Evolutionary conservation across 2,113 vertebrate genomes (phyloP).

Genomic region (Perca fluviatilis): DNA sequence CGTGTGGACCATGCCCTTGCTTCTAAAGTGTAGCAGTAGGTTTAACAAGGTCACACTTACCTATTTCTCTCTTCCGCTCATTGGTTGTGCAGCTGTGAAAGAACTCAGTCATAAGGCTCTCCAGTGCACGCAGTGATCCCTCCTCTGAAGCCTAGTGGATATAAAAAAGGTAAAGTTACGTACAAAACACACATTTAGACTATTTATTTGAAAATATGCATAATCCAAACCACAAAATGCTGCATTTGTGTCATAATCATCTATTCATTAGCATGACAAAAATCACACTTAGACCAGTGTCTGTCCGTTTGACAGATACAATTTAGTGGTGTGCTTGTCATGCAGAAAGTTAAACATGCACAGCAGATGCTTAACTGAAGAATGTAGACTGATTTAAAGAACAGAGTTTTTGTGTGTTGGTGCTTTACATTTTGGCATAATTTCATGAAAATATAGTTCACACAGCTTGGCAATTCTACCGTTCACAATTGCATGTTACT

Average conservation of each 20-base stretch:
- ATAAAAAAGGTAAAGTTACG: not conserved
- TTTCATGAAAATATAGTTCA: not conserved
- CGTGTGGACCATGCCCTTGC: not conserved
- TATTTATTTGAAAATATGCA: not conserved
- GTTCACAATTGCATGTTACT: not conserved
- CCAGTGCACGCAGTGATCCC: conserved; percentile 92
- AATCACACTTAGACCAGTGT: not conserved
- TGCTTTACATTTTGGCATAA: not conserved
- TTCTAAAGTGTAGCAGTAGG: not conserved
- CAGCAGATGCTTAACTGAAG: not conserved
- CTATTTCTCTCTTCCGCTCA: conserved; percentile 97
- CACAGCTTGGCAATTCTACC: not conserved
- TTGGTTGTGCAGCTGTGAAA: conserved; percentile 98
- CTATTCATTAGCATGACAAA: not conserved
- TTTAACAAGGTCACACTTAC: conserved; percentile 79
- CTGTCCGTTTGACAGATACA: not conserved
- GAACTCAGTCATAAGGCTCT: conserved; percentile 98
- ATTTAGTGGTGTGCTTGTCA: not conserved
- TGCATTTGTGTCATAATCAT: not conserved
- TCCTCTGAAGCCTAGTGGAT: conserved; percentile 92
- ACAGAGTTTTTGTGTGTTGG: not conserved
- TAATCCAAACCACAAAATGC: not conserved
- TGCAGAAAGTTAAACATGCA: not conserved
- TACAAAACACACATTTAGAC: not conserved
- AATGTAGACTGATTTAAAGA: not conserved